Percentiles rank a stretch among this genome's conserved stretches.
Evolutionary conservation across 2,888 invertebrate species (phyloP).

Genomic region (Noctua comes): DNA sequence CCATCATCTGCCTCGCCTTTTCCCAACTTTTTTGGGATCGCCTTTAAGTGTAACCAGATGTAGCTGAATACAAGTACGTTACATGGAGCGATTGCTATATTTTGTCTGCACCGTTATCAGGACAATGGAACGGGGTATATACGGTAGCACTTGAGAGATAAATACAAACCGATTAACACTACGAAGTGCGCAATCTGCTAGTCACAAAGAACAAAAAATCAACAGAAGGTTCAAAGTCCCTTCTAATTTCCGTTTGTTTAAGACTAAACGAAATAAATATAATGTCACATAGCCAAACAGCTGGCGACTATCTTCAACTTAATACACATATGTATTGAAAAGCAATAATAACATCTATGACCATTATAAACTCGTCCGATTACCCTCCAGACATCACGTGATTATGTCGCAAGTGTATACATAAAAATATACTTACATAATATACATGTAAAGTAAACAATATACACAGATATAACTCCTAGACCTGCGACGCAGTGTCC

Average conservation of each 20-base stretch:
- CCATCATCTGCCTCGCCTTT: background rate
- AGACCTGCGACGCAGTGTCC: slow-evolving; percentile 26
- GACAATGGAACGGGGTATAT: background rate
- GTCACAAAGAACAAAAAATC: background rate
- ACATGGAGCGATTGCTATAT: background rate
- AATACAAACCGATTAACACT: slow-evolving; percentile 20
- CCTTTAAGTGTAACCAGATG: background rate
- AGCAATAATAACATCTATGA: slow-evolving; percentile 10
- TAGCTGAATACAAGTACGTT: background rate
- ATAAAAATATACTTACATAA: background rate
- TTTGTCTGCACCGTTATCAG: background rate
- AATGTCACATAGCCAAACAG: background rate
- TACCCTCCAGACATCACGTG: slow-evolving; percentile 36
- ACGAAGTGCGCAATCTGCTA: background rate
- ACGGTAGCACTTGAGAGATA: slow-evolving; percentile 15
- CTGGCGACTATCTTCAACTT: background rate
- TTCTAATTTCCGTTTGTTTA: background rate
- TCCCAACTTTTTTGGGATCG: background rate
- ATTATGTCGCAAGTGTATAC: slow-evolving; percentile 30
- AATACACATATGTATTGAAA: background rate
- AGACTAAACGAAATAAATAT: background rate
- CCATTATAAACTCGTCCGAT: background rate
- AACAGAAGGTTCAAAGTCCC: background rate
- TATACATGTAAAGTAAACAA: background rate
- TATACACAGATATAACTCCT: background rate